Base-by-base conservation (phyloP, 1,140 invertebrate genomes). In the Cherax destructor region DNA sequence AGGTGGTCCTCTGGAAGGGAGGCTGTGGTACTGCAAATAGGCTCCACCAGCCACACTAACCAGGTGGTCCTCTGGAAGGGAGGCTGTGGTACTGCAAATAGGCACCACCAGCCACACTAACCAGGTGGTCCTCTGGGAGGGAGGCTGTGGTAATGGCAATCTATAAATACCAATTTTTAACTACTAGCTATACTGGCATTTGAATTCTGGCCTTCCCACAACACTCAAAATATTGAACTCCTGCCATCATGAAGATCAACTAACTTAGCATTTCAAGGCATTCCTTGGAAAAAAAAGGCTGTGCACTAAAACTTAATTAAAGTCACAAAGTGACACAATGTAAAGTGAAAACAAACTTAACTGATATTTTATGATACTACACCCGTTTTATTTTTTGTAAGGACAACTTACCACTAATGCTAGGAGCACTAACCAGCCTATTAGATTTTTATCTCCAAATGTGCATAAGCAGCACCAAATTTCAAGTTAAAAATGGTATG, bases 271-370 rank as follows among this genome's bases (percentile, higher is more conserved):
- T 21, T 74, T 18, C 65, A 69, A 11, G 21, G 5, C 13, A 18
- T 69, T 74, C 3, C 69, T 6, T 74, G 24, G n/a, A 5, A 56
- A 5, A 56, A 5, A 56, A 9, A 30, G 24, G n/a, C n/a, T 30
- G 69, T 11, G 11, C 69, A 74, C 69, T 74, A 74, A 30, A 74
- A 41, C 52, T 78, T 50, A 77, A 49, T 86, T 86, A 77, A 50
- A 50, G 30, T 30, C 77, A 79, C 77, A 76, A 24, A 50, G 49
- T 74, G 59, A 83, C 52, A 86, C 86, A 87, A 59, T 56, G 24
- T 61, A 76, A 13, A 78, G 6, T 86, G 76, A 86, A 86, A n/a
- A 76, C 85, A 56, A 78, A 77, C 50, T 87, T 72, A 24, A 52
- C 13, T 49, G 59, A 30, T 77, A 6, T 65, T 24, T 10, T 30